Evolutionary conservation across 2,797 vertebrate genomes (phyloP).

Genomic region (Hydrolagus colliei): DNA sequence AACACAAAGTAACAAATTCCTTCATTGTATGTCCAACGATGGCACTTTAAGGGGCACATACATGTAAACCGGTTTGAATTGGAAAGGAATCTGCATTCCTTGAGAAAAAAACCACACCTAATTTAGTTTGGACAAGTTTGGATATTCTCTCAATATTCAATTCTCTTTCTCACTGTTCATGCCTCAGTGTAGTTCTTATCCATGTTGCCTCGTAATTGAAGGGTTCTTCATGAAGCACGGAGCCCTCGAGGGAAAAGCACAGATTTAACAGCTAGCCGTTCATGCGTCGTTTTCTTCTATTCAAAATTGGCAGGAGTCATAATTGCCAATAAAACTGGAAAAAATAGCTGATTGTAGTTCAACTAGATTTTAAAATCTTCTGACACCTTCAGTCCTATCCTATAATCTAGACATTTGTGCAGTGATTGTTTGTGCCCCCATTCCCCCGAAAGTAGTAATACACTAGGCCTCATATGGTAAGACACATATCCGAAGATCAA

Average conservation of each 20-base stretch:
- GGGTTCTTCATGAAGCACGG: background rate
- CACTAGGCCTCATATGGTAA: background rate
- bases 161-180: background rate
- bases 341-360: background rate
- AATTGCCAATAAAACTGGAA: background rate
- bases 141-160: background rate
- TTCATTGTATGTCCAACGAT: too few relatives aligned
- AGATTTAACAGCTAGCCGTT: background rate
- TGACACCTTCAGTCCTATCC: background rate
- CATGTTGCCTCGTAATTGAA: background rate
- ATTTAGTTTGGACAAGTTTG: too few relatives aligned
- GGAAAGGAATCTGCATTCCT: too few relatives aligned
- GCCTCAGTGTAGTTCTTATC: background rate
- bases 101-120: too few relatives aligned
- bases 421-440: background rate
- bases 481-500: too few relatives aligned
- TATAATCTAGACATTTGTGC: background rate
- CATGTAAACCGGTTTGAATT: too few relatives aligned
- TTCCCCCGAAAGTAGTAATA: background rate
- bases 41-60: too few relatives aligned
- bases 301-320: background rate
- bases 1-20: too few relatives aligned
- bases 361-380: background rate
- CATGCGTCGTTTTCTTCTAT: background rate
- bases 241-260: background rate